Conservation (phyloP, 2,797 vertebrate species). For the Merluccius polli region DNA sequence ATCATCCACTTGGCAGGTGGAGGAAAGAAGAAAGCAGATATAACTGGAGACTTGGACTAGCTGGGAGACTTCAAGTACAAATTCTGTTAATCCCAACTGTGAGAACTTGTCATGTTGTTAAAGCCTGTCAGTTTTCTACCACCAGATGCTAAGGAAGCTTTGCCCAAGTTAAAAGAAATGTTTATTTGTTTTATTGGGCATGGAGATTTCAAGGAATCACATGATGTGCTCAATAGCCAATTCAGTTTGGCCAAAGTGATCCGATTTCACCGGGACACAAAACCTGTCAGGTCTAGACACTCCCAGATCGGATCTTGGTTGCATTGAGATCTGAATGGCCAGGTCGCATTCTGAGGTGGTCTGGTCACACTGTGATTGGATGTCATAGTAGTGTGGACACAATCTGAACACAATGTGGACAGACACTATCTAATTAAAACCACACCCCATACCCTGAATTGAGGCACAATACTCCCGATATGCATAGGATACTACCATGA, state of each 20-base stretch:
- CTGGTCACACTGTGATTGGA: neutral
- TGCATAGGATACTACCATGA: neutral
- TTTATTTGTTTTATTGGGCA: neutral
- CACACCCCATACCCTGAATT: neutral
- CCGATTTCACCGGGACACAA: neutral
- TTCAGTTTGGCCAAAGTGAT: neutral
- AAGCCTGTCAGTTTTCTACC: constrained; percentile 25
- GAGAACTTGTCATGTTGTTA: constrained; percentile 17
- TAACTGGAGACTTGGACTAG: constrained; percentile 35
- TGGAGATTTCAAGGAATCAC: neutral
- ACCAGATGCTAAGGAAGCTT: neutral
- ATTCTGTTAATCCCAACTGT: constrained; percentile 5
- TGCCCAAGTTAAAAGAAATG: neutral
- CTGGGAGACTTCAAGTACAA: constrained; percentile 45
- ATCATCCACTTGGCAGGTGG: constrained; percentile 35
- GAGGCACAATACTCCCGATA: too few species aligned
- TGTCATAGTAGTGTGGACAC: neutral
- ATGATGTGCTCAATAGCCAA: neutral
- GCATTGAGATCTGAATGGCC: neutral
- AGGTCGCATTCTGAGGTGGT: neutral
- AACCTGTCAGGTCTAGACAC: too few species aligned
- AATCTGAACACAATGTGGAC: too few species aligned
- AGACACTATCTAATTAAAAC: neutral
- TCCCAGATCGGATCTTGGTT: neutral
- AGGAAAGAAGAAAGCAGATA: constrained; percentile 47